A percentile compares a stretch with the other conserved stretches of the same genome.
These are phyloP conservation scores for Pica pica DNA, from an alignment of 2,113 vertebrate genomes.

Conservation along the genomic window DNA sequence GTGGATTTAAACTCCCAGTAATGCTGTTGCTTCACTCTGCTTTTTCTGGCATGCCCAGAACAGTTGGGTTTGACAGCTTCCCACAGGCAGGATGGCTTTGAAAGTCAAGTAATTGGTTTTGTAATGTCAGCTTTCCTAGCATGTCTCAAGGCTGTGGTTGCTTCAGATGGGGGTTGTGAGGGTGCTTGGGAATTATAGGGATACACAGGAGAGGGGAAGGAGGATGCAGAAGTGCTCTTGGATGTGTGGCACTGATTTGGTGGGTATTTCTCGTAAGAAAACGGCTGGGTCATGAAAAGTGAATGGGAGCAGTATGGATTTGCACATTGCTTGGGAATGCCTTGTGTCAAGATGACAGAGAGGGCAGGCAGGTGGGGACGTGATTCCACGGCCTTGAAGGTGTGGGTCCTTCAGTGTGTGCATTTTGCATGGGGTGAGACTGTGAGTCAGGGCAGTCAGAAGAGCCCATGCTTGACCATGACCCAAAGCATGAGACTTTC, in stretches of 20 bases:
- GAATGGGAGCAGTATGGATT: background rate
- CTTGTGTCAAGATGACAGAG: background rate
- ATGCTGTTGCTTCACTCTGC: background rate
- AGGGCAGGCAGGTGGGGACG: background rate
- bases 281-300: background rate
- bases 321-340: background rate
- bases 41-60: background rate
- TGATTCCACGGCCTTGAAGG: background rate
- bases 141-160: background rate
- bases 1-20: background rate
- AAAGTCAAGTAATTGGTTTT: background rate
- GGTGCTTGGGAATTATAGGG: background rate
- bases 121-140: background rate
- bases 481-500: background rate
- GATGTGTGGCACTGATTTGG: background rate
- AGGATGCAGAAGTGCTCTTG: background rate
- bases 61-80: background rate
- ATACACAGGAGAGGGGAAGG: background rate
- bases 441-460: background rate
- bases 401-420: background rate
- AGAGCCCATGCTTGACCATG: background rate
- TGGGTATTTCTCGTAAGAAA: background rate
- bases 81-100: background rate
- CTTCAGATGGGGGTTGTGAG: accelerated
- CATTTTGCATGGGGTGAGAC: background rate